Percentiles rank a stretch among this genome's conserved stretches.
Evolutionary conservation across 2,888 invertebrate species (phyloP).

Genomic region (Allacma fusca): DNA sequence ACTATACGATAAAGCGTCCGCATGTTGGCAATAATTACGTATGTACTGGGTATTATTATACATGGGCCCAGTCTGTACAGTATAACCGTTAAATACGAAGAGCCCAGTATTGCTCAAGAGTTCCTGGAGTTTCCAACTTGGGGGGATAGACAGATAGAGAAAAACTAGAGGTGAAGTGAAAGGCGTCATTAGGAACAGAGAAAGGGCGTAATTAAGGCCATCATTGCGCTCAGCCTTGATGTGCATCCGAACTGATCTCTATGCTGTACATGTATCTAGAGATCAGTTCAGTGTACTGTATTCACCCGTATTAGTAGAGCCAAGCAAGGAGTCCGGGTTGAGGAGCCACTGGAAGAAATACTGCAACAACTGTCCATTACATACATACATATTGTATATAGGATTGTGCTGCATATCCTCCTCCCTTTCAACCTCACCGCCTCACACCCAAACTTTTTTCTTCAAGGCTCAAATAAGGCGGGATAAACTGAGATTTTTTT

Average conservation of each 20-base stretch:
- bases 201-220: constrained; percentile 44
- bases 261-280: no score
- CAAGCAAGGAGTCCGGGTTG: no score
- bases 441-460: not conserved
- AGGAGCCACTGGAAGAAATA: no score
- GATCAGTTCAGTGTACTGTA: no score
- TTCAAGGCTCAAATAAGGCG: constrained; percentile 23
- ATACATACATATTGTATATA: no score
- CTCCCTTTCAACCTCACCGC: not conserved
- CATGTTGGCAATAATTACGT: not conserved
- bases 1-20: no score
- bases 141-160: not conserved
- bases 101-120: not conserved
- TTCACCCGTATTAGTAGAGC: no score
- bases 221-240: not conserved
- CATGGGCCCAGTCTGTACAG: no score
- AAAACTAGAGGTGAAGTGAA: constrained; percentile 29
- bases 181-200: constrained; percentile 42
- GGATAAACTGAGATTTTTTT: constrained; percentile 43
- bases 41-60: not conserved
- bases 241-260: not conserved
- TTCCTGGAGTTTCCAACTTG: not conserved
- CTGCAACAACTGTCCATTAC: no score
- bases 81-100: not conserved
- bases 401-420: not conserved